A percentile compares a stretch with the other conserved stretches of the same genome.
phyloP scores from a whole-genome alignment of 2,888 invertebrate genomes.

The Tenthredo notha region DNA sequence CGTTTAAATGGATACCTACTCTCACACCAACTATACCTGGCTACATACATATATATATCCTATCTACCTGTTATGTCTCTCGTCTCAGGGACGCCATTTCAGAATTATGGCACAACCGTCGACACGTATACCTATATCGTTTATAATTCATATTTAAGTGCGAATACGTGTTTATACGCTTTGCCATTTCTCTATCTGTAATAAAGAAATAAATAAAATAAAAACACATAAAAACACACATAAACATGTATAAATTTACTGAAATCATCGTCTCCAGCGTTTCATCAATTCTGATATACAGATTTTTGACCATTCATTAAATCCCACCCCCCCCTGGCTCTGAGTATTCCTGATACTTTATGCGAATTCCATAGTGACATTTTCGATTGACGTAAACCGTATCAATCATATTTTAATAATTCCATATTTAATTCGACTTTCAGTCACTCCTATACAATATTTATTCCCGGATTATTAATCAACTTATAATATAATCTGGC shows the following conservation, averaged over 20 bases:
- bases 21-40: background rate
- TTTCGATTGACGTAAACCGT: background rate
- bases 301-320: background rate
- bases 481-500: background rate
- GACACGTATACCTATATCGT: background rate
- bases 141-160: conserved; percentile 6
- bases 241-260: too few species aligned
- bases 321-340: too few species aligned
- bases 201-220: background rate
- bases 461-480: conserved; percentile 35
- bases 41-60: background rate
- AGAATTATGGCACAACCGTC: background rate
- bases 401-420: conserved; percentile 31
- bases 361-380: background rate
- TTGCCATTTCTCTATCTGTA: background rate
- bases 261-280: too few species aligned
- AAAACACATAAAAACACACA: background rate
- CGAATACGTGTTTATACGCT: background rate
- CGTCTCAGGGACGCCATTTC: background rate
- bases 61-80: background rate
- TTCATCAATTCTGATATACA: background rate
- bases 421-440: conserved; percentile 41
- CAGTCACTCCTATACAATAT: background rate
- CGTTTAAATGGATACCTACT: conserved; percentile 74
- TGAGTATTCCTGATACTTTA: too few species aligned